Evolutionary conservation across 2,113 vertebrate species (phyloP).

Genomic region (Cololabis saira): DNA sequence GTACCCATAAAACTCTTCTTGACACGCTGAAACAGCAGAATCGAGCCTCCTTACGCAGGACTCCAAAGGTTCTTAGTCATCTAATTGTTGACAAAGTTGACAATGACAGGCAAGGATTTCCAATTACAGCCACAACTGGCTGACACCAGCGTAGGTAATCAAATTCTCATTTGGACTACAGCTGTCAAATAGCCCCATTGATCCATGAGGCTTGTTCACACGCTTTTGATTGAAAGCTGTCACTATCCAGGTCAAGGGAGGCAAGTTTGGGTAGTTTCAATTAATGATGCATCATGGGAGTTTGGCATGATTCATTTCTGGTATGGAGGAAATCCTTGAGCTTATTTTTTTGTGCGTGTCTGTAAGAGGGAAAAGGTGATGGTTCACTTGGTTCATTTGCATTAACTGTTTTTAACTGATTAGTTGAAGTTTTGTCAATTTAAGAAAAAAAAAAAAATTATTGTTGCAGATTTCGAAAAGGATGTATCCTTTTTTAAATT

Average conservation of each 20-base stretch:
- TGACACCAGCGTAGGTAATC: constrained; percentile 52
- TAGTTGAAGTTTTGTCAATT: too few relatives aligned
- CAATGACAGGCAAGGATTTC: constrained; percentile 68
- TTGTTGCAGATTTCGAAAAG: too few relatives aligned
- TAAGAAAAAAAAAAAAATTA: too few relatives aligned
- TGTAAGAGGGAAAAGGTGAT: too few relatives aligned
- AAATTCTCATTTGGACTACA: constrained; percentile 51
- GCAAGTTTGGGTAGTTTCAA: constrained; percentile 14
- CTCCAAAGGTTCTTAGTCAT: constrained; percentile 36
- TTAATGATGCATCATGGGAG: constrained; percentile 53
- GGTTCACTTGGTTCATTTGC: too few relatives aligned
- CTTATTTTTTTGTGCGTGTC: neutral
- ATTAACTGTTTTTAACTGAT: too few relatives aligned
- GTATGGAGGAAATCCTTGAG: neutral
- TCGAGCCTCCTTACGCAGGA: constrained; percentile 10
- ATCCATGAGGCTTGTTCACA: constrained; percentile 32
- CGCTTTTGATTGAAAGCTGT: constrained; percentile 29
- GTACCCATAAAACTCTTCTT: too few relatives aligned
- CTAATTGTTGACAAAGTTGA: constrained; percentile 32
- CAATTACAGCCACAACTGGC: constrained; percentile 63
- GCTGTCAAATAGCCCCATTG: constrained; percentile 58
- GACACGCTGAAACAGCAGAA: neutral
- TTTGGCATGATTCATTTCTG: constrained; percentile 19
- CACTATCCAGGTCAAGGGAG: constrained; percentile 18
- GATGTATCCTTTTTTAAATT: too few relatives aligned